phyloP scores from a whole-genome alignment of 2,888 invertebrate species.

The Nebria salina region DNA sequence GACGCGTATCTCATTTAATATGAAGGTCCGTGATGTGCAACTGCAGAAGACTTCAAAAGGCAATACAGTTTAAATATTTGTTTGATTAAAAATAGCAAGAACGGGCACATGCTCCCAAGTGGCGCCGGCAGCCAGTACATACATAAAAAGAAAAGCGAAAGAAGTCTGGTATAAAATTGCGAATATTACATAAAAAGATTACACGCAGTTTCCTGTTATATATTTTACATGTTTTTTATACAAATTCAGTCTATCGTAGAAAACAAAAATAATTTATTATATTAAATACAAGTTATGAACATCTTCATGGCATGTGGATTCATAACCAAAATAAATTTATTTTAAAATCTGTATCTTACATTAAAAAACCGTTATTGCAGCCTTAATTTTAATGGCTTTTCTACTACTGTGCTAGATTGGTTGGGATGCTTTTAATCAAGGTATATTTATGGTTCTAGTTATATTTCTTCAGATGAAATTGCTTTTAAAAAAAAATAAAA shows the following conservation, averaged over 20 bases:
- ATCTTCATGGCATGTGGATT: no score
- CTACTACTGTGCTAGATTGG: no score
- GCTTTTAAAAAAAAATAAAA: no score
- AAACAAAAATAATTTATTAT: not conserved
- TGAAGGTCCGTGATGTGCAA: not conserved
- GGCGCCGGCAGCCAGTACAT: not conserved
- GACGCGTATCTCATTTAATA: not conserved
- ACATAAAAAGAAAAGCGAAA: slow-evolving; percentile 11
- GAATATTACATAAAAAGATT: slow-evolving; percentile 16
- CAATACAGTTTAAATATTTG: not conserved
- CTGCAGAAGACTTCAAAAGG: not conserved
- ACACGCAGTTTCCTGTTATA: slow-evolving; percentile 3
- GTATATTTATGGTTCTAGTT: no score
- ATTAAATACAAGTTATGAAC: no score
- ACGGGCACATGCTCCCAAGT: not conserved
- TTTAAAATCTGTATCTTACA: no score
- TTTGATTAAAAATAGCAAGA: not conserved
- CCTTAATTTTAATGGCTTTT: no score
- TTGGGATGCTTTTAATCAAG: no score
- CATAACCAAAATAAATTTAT: no score
- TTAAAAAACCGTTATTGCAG: no score
- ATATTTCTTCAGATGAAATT: no score
- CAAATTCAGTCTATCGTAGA: not conserved
- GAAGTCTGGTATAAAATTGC: slow-evolving; percentile 12
- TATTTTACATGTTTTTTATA: not conserved